Base-by-base conservation (phyloP, 37 sponge, comb jelly and placozoan genomes). In the Axinella damicornis region DNA sequence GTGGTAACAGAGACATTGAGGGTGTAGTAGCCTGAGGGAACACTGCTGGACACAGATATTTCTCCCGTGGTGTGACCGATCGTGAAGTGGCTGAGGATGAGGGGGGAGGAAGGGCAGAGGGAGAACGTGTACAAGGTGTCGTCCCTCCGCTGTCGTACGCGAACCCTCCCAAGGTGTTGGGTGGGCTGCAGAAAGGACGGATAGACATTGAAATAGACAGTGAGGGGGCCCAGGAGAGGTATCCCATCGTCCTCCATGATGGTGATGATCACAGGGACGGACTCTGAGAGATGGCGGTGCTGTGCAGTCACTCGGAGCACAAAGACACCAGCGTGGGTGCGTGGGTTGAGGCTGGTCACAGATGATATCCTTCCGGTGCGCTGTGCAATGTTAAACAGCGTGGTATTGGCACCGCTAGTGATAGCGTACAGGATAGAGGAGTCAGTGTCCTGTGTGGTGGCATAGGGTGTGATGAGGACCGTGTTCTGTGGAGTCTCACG, bases 351-450 rank as follows among this genome's bases (percentile, higher is more conserved):
- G 57, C 41, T 27, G 24, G 65, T 71, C 5, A 20, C 41, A 27
- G 80, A 59, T 20, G 20, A 12, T 0, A 77, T 59, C 0, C 33
- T 20, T 9, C 92, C 92, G 13, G 76, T 32, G 39, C n/a, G 1
- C 11, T 55, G 54, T 25, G 80, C 62, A 16, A 85, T 62, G 32
- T 5, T 55, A 24, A 81, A 80, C 33, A 77, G 36, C 0, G 81
- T n/a, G 16, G 5, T 0, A 46, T 76, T 54, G 18, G 4, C 63
- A 54, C 79, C 53, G 33, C 62, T n/a, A 27, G 28, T 54, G 18
- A 86, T 25, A 37, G 28, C 36, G 35, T 80, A 87, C 58, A 40
- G 34, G 4, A 87, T 74, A 21, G 37, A n/a, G 28, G 87, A 71
- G 0, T 35, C 57, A 24, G 38, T 14, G 41, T 74, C 87, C 40